Evolutionary conservation across 2,797 vertebrate genomes (phyloP).

Genomic region (Thalassophryne amazonica): DNA sequence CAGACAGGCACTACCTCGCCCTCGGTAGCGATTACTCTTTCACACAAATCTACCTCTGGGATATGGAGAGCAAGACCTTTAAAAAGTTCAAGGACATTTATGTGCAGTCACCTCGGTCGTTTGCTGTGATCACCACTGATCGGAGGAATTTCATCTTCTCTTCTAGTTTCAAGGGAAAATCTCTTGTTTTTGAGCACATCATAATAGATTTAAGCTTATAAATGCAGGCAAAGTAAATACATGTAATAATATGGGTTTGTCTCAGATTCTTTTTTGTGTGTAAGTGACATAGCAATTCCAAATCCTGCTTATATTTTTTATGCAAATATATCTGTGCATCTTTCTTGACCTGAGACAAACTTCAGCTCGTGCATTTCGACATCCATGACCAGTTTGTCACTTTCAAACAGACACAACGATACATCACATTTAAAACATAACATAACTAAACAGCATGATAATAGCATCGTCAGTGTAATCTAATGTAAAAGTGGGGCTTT

Average conservation of each 20-base stretch:
- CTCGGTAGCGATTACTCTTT: slow-evolving; percentile 97
- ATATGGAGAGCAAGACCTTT: slow-evolving; percentile 85
- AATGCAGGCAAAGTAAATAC: slow-evolving; percentile 1
- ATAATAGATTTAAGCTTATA: slow-evolving; percentile 89
- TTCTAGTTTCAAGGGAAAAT: slow-evolving; percentile 96
- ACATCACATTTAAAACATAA: too few species aligned
- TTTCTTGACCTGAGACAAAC: slow-evolving; percentile 13
- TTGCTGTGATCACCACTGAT: slow-evolving; percentile 87
- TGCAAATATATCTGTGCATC: slow-evolving; percentile 30
- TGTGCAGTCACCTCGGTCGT: slow-evolving; percentile 93
- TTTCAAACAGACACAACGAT: too few species aligned
- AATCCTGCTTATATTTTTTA: slow-evolving; percentile 26
- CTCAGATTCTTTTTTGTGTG: slow-evolving; percentile 1
- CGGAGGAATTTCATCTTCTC: slow-evolving; percentile 93
- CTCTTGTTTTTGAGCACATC: slow-evolving; percentile 94
- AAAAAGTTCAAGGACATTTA: slow-evolving; percentile 95
- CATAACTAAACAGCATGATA: too few species aligned
- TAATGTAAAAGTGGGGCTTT: too few species aligned
- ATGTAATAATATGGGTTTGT: neutral
- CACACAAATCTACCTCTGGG: slow-evolving; percentile 96
- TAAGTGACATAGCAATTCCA: slow-evolving; percentile 21
- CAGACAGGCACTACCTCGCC: slow-evolving; percentile 88
- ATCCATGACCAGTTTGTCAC: too few species aligned
- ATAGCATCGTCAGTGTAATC: too few species aligned
- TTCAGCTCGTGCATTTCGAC: slow-evolving; percentile 17